A percentile compares a stretch with the other conserved stretches of the same genome.
Conservation (phyloP, 2,797 vertebrate species). For the Spheniscus humboldti region DNA sequence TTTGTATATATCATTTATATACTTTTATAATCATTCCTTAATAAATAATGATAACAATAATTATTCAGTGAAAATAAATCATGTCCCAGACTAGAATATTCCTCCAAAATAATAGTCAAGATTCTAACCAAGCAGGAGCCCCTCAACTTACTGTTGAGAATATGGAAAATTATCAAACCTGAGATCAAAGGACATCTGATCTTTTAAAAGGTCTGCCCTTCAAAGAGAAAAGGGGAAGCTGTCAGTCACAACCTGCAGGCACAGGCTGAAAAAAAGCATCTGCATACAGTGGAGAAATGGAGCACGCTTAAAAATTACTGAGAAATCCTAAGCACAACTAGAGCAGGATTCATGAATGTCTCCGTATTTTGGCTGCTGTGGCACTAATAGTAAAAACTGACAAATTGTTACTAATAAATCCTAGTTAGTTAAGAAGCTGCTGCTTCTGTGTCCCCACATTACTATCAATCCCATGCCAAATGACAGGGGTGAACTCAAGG, state of each 20-base stretch:
- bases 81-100: background rate
- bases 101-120: background rate
- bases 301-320: background rate
- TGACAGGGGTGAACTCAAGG: background rate
- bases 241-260: background rate
- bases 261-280: background rate
- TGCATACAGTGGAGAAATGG: background rate
- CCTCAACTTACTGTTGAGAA: background rate
- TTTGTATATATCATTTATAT: background rate
- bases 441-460: background rate
- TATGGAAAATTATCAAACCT: background rate
- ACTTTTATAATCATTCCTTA: background rate
- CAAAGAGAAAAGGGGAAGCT: slow-evolving; percentile 29
- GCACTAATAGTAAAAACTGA: background rate
- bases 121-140: background rate
- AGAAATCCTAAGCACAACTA: background rate
- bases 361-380: background rate
- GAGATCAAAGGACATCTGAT: slow-evolving; percentile 11
- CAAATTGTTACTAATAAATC: background rate
- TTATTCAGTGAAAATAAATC: background rate
- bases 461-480: background rate
- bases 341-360: background rate
- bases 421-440: background rate
- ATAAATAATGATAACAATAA: background rate
- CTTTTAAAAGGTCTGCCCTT: slow-evolving; percentile 38